A percentile compares a stretch with the other conserved stretches of the same genome.
phyloP scores from a whole-genome alignment of 2,113 vertebrate genomes.

The Stegostoma tigrinum region DNA sequence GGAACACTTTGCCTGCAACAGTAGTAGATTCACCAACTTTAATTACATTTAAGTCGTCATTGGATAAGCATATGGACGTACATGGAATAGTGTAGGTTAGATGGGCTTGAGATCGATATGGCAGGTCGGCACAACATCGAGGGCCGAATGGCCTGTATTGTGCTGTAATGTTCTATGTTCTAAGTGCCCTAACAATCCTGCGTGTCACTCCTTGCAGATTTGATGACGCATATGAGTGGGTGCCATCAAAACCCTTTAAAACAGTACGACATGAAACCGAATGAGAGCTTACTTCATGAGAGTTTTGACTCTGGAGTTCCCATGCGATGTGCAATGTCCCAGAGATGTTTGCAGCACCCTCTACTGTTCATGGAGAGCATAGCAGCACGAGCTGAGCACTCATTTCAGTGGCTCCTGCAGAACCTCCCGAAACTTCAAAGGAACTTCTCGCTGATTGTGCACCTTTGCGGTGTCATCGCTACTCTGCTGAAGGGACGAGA shows the following conservation, averaged over 20 bases:
- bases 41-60: too few species aligned
- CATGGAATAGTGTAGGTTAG: too few species aligned
- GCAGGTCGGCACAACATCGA: too few species aligned
- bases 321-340: not conserved
- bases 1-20: too few species aligned
- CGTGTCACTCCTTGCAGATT: not conserved
- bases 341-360: not conserved
- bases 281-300: not conserved
- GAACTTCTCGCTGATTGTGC: not conserved
- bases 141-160: too few species aligned
- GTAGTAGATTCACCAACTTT: too few species aligned
- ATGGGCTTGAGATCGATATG: too few species aligned
- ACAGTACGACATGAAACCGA: too few species aligned
- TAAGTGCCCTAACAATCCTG: too few species aligned
- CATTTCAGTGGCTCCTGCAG: not conserved
- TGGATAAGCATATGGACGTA: too few species aligned
- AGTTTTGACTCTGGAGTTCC: not conserved
- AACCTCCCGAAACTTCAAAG: not conserved
- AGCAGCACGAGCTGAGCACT: not conserved
- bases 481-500: not conserved
- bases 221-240: not conserved
- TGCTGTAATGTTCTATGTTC: too few species aligned
- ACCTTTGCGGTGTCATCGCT: not conserved
- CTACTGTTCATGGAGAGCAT: not conserved
- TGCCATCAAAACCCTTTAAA: not conserved